Evolutionary conservation across 1,140 invertebrate species (phyloP).

Genomic region (Conus betulinus): DNA sequence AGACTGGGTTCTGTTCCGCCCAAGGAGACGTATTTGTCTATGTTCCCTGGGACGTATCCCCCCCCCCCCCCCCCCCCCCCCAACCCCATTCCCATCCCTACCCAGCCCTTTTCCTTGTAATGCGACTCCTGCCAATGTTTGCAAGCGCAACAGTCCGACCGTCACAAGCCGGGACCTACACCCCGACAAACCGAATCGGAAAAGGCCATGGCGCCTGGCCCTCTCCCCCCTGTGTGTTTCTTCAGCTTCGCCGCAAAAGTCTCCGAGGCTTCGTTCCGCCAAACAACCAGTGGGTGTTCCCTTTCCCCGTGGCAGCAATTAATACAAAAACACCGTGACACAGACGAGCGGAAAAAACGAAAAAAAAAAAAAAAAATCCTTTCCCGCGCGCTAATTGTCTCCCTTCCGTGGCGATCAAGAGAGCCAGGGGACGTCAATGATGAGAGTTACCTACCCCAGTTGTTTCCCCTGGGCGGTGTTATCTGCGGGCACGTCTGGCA

Average conservation of each 20-base stretch:
- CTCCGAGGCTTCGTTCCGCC: neutral
- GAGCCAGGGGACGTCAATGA: slow-evolving; percentile 10
- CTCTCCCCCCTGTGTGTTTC: neutral
- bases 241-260: neutral
- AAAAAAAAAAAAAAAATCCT: neutral
- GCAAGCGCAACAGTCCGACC: slow-evolving; percentile 4
- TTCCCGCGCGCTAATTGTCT: neutral
- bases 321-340: slow-evolving; percentile 16
- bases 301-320: neutral
- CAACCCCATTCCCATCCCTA: too few relatives aligned
- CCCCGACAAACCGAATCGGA: neutral
- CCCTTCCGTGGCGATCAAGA: neutral
- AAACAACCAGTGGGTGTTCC: slow-evolving; percentile 15
- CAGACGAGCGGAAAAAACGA: neutral
- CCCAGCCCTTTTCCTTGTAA: neutral
- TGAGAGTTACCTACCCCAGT: neutral
- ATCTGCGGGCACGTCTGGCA: neutral
- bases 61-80: neutral
- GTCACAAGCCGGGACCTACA: neutral
- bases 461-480: slow-evolving; percentile 3
- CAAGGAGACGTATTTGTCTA: neutral
- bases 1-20: neutral
- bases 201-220: neutral
- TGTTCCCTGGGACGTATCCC: neutral
- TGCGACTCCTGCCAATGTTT: neutral